Percentiles rank a stretch among this genome's conserved stretches.
phyloP scores from a whole-genome alignment of 2,888 invertebrate genomes.

The Leptarthrus brevirostris region DNA sequence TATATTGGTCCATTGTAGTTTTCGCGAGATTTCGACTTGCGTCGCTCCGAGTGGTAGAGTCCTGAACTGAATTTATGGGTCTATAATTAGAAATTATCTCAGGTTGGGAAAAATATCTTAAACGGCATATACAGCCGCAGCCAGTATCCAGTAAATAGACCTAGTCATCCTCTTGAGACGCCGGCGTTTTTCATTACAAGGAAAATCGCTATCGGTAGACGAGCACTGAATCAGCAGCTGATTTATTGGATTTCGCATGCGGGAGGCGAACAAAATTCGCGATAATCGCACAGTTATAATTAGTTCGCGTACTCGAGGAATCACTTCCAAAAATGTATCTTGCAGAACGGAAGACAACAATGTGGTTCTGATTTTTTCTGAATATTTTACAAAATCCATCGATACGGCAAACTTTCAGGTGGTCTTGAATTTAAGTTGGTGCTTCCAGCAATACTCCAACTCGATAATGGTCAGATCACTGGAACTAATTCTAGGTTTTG shows the following conservation, averaged over 20 bases:
- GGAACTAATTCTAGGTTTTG: slow-evolving; percentile 22
- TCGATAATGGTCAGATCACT: slow-evolving; percentile 28
- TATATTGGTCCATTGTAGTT: slow-evolving; percentile 11
- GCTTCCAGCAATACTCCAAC: slow-evolving; percentile 36
- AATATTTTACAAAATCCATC: not conserved
- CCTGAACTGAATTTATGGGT: slow-evolving; percentile 38
- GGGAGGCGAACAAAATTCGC: slow-evolving; percentile 2
- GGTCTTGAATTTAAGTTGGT: slow-evolving; percentile 19
- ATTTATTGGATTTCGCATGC: slow-evolving; percentile 11
- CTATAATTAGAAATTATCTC: slow-evolving; percentile 48
- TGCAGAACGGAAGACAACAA: too few relatives aligned
- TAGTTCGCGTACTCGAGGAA: not conserved
- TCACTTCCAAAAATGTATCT: too few relatives aligned
- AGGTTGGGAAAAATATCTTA: slow-evolving; percentile 41
- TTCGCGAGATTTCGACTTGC: not conserved
- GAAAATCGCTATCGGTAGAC: slow-evolving; percentile 31
- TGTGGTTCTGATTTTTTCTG: too few relatives aligned
- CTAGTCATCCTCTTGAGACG: slow-evolving; percentile 37
- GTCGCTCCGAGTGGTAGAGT: slow-evolving; percentile 6
- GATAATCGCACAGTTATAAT: slow-evolving; percentile 27
- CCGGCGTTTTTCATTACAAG: slow-evolving; percentile 7
- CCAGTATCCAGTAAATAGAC: slow-evolving; percentile 20
- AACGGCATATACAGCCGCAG: slow-evolving; percentile 31
- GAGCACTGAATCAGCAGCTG: slow-evolving; percentile 32
- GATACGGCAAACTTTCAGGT: slow-evolving; percentile 19